Conservation (phyloP, 92 coral and sea anemone genomes). For the Desmophyllum pertusum region DNA sequence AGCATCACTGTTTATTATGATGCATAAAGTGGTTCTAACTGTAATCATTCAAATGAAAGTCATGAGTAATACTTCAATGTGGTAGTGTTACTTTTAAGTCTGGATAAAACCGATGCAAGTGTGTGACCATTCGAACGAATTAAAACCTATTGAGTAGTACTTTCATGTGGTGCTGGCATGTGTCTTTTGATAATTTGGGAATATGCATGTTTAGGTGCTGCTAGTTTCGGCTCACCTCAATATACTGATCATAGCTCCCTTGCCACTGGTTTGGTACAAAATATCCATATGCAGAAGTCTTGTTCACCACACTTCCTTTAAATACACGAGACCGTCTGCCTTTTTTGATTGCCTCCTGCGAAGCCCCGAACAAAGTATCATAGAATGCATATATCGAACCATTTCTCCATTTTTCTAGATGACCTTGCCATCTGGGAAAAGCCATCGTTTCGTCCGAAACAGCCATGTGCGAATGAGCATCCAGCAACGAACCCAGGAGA, state of each 20-base stretch:
- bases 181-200: neutral
- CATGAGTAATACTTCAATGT: too few species aligned
- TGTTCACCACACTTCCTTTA: conserved; percentile 21
- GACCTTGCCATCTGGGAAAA: conserved; percentile 9
- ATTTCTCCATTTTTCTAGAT: neutral
- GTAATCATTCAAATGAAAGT: too few species aligned
- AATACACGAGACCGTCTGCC: conserved; percentile 20
- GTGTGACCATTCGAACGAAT: neutral
- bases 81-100: too few species aligned
- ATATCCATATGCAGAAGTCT: neutral
- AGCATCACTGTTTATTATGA: neutral
- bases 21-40: too few species aligned
- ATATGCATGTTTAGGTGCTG: too few species aligned
- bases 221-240: conserved; percentile 1
- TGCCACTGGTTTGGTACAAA: conserved; percentile 29
- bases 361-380: conserved; percentile 11
- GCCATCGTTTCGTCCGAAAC: conserved; percentile 21
- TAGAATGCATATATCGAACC: conserved; percentile 18
- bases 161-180: neutral
- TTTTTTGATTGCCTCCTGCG: neutral
- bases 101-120: neutral
- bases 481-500: conserved; percentile 21
- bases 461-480: conserved; percentile 41
- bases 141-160: neutral
- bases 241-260: conserved; percentile 13